A percentile compares a stretch with the other conserved stretches of the same genome.
These are phyloP conservation scores for Leptobrachium leishanense DNA, from an alignment of 2,113 vertebrate species.

Conservation along the genomic window DNA sequence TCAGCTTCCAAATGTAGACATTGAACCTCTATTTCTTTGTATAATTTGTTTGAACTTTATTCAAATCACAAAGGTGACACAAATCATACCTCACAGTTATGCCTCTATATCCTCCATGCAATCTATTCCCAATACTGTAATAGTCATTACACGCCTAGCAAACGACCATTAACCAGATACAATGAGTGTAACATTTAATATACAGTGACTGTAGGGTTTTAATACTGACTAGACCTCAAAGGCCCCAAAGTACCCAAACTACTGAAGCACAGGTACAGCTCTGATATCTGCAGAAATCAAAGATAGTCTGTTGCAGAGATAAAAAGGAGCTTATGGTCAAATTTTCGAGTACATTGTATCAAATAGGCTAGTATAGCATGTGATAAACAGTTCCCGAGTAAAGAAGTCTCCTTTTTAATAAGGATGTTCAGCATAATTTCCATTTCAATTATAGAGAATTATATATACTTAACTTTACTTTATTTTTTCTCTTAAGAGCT, in stretches of 20 bases:
- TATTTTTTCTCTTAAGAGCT: too few species aligned
- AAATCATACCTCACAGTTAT: too few species aligned
- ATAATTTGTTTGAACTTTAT: too few species aligned
- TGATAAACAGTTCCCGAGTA: too few species aligned
- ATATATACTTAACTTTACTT: too few species aligned
- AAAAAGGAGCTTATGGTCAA: constrained; percentile 22
- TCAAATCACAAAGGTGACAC: too few species aligned
- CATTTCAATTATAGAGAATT: too few species aligned
- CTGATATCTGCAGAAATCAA: constrained; percentile 40
- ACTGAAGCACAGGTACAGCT: constrained; percentile 31
- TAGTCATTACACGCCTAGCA: constrained; percentile 36
- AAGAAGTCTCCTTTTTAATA: too few species aligned
- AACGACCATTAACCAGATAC: constrained; percentile 39
- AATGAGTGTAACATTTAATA: constrained; percentile 43
- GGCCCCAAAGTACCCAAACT: constrained; percentile 36
- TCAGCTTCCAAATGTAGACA: too few species aligned
- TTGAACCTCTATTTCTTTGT: too few species aligned
- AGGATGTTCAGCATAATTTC: too few species aligned
- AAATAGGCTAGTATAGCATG: constrained; percentile 7
- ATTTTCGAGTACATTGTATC: constrained; percentile 37
- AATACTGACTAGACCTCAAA: constrained; percentile 32
- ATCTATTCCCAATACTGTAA: constrained; percentile 37
- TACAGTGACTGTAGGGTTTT: constrained; percentile 26
- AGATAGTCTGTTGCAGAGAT: constrained; percentile 23
- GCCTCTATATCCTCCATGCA: constrained; percentile 3